phyloP scores from a whole-genome alignment of 2,113 vertebrate species.

The Periophthalmodon schlosseri region DNA sequence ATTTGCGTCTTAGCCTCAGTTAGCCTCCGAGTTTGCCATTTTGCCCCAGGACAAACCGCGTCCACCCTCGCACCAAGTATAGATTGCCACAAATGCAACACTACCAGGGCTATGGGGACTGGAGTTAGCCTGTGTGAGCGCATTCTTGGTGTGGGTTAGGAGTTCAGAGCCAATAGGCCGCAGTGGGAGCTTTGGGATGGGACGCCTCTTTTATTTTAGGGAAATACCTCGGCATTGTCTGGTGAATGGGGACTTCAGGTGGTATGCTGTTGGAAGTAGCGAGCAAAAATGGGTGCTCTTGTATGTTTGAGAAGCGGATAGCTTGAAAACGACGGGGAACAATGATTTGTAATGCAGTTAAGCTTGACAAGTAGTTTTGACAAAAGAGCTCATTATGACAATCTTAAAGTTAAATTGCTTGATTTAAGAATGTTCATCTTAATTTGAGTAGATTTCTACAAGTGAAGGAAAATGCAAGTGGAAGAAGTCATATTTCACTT shows the following conservation, averaged over 20 bases:
- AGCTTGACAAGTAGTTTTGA: not conserved
- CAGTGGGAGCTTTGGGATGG: conserved; percentile 18
- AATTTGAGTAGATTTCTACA: not conserved
- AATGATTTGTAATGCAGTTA: not conserved
- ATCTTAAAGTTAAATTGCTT: not conserved
- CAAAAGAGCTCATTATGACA: not conserved
- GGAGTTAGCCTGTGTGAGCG: conserved; percentile 50
- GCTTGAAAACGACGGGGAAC: not conserved
- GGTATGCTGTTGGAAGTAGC: not conserved
- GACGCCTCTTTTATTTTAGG: conserved; percentile 6
- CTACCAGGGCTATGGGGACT: conserved; percentile 27
- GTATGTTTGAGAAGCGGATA: not conserved
- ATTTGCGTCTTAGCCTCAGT: not conserved
- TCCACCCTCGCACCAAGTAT: conserved; percentile 19
- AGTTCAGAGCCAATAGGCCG: conserved; percentile 46
- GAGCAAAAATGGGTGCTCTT: not conserved
- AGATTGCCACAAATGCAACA: conserved; percentile 32
- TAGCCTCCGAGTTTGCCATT: not conserved
- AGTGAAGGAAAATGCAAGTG: too few species aligned
- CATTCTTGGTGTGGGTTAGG: conserved; percentile 53
- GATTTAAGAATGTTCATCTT: not conserved
- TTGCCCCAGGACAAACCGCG: not conserved
- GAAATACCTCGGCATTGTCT: not conserved
- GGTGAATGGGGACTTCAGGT: not conserved
- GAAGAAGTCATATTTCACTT: too few species aligned